Evolutionary conservation across 2,113 vertebrate genomes (phyloP).

Genomic region (Australoheros scitulus): DNA sequence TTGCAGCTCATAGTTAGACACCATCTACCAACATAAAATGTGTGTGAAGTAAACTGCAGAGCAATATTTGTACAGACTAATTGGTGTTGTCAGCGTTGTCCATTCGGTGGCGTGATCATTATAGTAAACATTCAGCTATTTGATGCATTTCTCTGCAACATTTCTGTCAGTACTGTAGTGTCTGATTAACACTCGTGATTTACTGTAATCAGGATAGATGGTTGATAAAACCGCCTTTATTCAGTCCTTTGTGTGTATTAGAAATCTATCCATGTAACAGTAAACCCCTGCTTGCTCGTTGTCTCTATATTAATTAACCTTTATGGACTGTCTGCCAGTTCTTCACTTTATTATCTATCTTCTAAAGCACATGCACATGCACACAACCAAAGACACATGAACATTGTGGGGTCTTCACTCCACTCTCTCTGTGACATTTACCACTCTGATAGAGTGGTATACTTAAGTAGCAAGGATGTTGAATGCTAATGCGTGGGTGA

Average conservation of each 20-base stretch:
- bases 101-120: slow-evolving; percentile 1
- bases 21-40: background rate
- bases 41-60: slow-evolving; percentile 6
- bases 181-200: slow-evolving; percentile 16
- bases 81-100: slow-evolving; percentile 7
- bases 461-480: slow-evolving; percentile 47
- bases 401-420: slow-evolving; percentile 38
- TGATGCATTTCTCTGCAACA: slow-evolving; percentile 2
- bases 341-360: slow-evolving; percentile 65
- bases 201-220: background rate
- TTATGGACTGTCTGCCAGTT: slow-evolving; percentile 76
- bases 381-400: slow-evolving; percentile 1
- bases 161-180: slow-evolving; percentile 11
- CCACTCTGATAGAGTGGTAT: slow-evolving; percentile 70
- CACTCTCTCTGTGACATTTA: slow-evolving; percentile 78
- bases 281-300: slow-evolving; percentile 45
- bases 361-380: slow-evolving; percentile 14
- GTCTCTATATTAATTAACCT: slow-evolving; percentile 82
- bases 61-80: slow-evolving; percentile 29
- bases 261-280: slow-evolving; percentile 67
- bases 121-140: slow-evolving; percentile 12
- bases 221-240: slow-evolving; percentile 18
- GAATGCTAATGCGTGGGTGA: slow-evolving; percentile 45
- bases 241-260: slow-evolving; percentile 17
- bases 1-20: background rate